Evolutionary conservation across 2,113 vertebrate genomes (phyloP).

Genomic region (Oceanodroma tethys): DNA sequence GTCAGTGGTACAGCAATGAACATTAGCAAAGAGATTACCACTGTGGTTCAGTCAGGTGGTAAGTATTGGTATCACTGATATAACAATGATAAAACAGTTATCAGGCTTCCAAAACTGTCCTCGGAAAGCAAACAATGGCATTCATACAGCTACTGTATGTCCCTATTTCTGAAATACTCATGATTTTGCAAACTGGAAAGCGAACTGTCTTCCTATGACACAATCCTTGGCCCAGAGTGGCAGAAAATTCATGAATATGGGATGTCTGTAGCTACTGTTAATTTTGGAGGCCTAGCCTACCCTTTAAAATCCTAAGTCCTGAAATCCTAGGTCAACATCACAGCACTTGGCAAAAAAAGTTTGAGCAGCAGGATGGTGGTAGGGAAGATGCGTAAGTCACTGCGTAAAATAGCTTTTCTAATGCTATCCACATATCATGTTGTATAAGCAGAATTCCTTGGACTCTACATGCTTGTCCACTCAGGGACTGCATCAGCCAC

Average conservation of each 20-base stretch:
- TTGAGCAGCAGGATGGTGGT: background rate
- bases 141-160: background rate
- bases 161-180: background rate
- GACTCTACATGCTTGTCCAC: background rate
- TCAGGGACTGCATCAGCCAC: background rate
- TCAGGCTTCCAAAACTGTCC: background rate
- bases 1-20: background rate
- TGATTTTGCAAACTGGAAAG: background rate
- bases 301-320: background rate
- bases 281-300: background rate
- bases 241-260: background rate
- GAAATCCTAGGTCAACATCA: background rate
- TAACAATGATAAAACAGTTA: background rate
- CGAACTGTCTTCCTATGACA: background rate
- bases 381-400: background rate
- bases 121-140: background rate
- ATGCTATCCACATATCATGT: background rate
- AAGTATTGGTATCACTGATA: background rate
- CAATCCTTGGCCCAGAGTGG: background rate
- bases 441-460: background rate
- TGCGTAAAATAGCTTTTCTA: background rate
- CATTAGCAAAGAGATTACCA: background rate
- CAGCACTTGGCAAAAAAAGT: background rate
- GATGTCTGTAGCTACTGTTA: background rate
- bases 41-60: background rate